Conservation (phyloP, 1,140 invertebrate species). For the Scaptodrosophila lebanonensis region DNA sequence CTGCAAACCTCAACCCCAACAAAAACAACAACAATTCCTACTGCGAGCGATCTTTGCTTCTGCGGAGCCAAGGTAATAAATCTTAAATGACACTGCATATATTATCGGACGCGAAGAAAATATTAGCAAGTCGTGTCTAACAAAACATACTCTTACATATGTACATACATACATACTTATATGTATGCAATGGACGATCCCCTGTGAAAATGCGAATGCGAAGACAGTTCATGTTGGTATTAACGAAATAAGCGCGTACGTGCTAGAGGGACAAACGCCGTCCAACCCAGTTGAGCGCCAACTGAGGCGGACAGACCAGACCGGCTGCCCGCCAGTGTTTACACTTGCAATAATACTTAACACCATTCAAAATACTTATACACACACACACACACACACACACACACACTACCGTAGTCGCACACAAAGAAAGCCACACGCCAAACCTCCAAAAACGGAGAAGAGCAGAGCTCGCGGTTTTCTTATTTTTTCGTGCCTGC, state of each 20-base stretch:
- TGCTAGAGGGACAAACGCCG: conserved; percentile 39
- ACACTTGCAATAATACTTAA: conserved; percentile 70
- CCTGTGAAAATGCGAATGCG: conserved; percentile 41
- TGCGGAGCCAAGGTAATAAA: conserved; percentile 34
- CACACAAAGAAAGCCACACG: conserved; percentile 1
- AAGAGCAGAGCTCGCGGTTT: conserved; percentile 8
- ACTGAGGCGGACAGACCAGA: background rate
- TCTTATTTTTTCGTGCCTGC: conserved; percentile 33
- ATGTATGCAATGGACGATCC: conserved; percentile 13
- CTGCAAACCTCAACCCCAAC: background rate
- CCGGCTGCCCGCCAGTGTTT: conserved; percentile 50
- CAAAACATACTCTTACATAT: too few species aligned
- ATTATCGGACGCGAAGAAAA: too few species aligned
- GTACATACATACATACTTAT: too few species aligned
- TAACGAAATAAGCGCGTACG: conserved; percentile 55
- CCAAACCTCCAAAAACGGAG: conserved; percentile 31
- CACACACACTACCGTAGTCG: background rate
- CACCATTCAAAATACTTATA: conserved; percentile 36
- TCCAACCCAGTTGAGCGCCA: conserved; percentile 1
- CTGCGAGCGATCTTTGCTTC: conserved; percentile 10
- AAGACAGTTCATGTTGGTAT: conserved; percentile 30
- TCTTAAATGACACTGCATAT: too few species aligned
- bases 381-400: conserved; percentile 12
- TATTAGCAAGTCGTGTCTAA: too few species aligned
- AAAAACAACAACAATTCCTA: background rate